Evolutionary conservation across 1,140 invertebrate species (phyloP), one percentile per base, ranked within the genome.

Genomic region (Papilio glaucus): DNA sequence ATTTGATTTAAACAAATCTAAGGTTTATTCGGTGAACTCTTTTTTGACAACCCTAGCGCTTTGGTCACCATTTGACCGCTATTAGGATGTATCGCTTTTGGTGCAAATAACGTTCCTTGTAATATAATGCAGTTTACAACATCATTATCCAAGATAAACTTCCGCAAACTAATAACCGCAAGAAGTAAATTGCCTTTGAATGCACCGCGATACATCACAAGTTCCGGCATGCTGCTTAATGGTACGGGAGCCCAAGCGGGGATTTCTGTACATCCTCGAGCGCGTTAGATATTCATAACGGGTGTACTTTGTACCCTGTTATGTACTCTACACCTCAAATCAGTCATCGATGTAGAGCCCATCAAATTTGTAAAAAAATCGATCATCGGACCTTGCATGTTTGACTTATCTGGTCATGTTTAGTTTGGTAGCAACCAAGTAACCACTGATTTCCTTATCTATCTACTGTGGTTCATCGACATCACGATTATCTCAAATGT

Each of bases 81-180:
- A 15, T 15, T 15, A 45, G 15, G 42, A 45, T 7, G 42, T 45
- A 45, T 45, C 42, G 42, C 42, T 45, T 45, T 15, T 45, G n/a
- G n/a, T 15, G 18, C n/a, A 45, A 18, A 45, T 45, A 15, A 45
- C 42, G 18, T 45, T 45, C 18, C 42, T 45, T 15, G 42, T 45
- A 7, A 45, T 39, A 39, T 39, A 39, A 39, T 9, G 38, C 42
- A 18, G n/a, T n/a, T n/a, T n/a, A n/a, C n/a, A n/a, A n/a, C n/a
- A 1, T 7, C 41, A 45, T 45, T 45, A 15, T 18, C n/a, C 42
- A 18, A 45, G 42, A 45, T 45, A 45, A 45, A 18, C 18, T 45
- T 45, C 42, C 42, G 42, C 42, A 45, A 45, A 45, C 4, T 5
- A 45, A 45, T 45, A 45, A 15, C 41, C 41, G 41, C 41, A 45